Base-by-base conservation (phyloP, 2,797 vertebrate species). In the Salmo trutta region DNA sequence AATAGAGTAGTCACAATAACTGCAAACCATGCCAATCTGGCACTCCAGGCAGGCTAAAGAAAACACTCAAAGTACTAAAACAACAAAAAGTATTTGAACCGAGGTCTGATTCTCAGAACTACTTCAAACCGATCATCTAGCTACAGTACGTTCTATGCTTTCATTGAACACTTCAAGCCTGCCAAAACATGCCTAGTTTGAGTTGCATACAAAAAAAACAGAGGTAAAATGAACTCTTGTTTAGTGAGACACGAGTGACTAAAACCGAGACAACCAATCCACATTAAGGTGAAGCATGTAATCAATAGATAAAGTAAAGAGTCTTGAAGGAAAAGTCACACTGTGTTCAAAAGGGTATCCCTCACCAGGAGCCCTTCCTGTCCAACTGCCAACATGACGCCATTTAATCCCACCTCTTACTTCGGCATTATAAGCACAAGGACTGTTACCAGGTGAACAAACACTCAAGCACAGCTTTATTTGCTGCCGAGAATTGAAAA, bases 281-380 rank as follows among this genome's bases (percentile, higher is more conserved):
- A 1, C 64, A 53, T 33, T 19, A 27, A 19, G 59, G 51, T n/a
- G 5, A 27, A 33, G 54, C 19, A 85, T 74, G 78, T 87, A 81
- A 88, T 87, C 51, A 86, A 81, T 80, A 86, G 82, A 89, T 85
- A 82, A 87, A 86, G 88, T 21, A 82, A 86, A 79, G 75, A 74
- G 83, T 83, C 84, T 79, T 83, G 74, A 84, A 79, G 81, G 73
- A 87, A 86, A 75, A 88, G 81, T 79, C 85, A 19, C 74, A 80
- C 88, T 80, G 88, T 82, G 88, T 90, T 93, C 89, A 91, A 86
- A 92, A 89, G 87, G 91, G 88, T 83, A 90, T 93, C 91, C 93
- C 87, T 90, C 90, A 91, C 85, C 87, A 84, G 87, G 86, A 88
- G 91, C 83, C 81, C 89, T 80, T 84, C 84, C 83, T 83, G 86